Percentiles rank a stretch among this genome's conserved stretches.
Conservation (phyloP, 2,113 vertebrate species). For the Clupea harengus region DNA sequence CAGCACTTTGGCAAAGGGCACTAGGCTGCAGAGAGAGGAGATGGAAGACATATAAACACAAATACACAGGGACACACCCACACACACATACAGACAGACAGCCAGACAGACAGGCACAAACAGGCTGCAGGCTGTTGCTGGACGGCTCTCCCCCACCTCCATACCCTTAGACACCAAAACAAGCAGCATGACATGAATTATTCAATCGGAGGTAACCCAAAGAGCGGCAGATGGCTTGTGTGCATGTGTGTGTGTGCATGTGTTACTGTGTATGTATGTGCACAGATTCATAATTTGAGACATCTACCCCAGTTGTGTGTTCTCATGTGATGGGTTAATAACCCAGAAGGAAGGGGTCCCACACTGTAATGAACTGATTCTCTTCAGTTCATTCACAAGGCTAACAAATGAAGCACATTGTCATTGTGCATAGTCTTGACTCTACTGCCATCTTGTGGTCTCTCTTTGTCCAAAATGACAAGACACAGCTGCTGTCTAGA, state of each 20-base stretch:
- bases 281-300: not conserved
- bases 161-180: constrained; percentile 19
- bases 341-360: not conserved
- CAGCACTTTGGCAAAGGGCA: not conserved
- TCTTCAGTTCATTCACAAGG: not conserved
- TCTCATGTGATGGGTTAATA: not conserved
- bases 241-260: not conserved
- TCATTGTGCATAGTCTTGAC: not conserved
- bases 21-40: not conserved
- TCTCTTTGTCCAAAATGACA: not conserved
- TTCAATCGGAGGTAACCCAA: constrained; percentile 33
- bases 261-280: not conserved
- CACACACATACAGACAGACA: not conserved
- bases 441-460: constrained; percentile 1
- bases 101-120: not conserved
- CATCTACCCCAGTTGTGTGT: not conserved
- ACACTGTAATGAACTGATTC: constrained; percentile 8
- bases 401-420: not conserved
- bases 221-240: constrained; percentile 33
- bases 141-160: not conserved
- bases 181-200: constrained; percentile 39
- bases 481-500: not conserved
- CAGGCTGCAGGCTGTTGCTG: not conserved
- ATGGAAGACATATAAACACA: not conserved
- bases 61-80: not conserved